phyloP scores from a whole-genome alignment of 2,113 vertebrate genomes.

The Potamarius usumacintae region DNA sequence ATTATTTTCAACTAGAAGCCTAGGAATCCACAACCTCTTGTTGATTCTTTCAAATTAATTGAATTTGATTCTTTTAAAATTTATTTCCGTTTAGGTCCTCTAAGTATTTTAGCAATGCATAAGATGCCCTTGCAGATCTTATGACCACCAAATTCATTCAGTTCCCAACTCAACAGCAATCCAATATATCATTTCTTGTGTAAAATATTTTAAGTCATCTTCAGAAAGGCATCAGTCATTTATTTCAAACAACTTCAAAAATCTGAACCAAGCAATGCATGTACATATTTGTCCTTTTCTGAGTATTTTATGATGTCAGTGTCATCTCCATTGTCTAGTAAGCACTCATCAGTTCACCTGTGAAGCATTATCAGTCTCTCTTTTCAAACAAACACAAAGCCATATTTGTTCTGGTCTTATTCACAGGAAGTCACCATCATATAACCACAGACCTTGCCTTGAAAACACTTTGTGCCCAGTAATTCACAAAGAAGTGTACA shows the following conservation, averaged over 20 bases:
- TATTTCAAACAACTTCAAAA: not conserved
- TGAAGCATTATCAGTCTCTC: conserved; percentile 19
- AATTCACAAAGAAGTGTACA: conserved; percentile 8
- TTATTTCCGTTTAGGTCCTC: not conserved
- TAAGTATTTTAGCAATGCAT: not conserved
- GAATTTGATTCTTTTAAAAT: not conserved
- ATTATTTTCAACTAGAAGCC: not conserved
- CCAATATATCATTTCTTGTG: not conserved
- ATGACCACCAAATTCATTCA: not conserved
- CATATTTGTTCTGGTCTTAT: conserved; percentile 30
- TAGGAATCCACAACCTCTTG: not conserved
- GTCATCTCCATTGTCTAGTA: conserved; percentile 10
- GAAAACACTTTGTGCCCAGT: conserved; percentile 27
- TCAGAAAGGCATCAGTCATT: not conserved
- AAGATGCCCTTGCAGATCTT: conserved; percentile 4
- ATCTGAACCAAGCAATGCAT: not conserved
- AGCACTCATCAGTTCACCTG: conserved; percentile 1
- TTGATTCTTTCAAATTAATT: not conserved
- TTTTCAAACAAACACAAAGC: conserved; percentile 32
- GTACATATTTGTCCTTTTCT: conserved; percentile 20
- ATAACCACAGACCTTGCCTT: conserved; percentile 32
- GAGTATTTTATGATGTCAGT: conserved; percentile 27
- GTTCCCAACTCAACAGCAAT: not conserved
- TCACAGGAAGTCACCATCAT: conserved; percentile 13
- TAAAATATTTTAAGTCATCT: not conserved